A percentile compares a stretch with the other conserved stretches of the same genome.
phyloP scores from a whole-genome alignment of 2,113 vertebrate genomes.

The Centropus unirufus region DNA sequence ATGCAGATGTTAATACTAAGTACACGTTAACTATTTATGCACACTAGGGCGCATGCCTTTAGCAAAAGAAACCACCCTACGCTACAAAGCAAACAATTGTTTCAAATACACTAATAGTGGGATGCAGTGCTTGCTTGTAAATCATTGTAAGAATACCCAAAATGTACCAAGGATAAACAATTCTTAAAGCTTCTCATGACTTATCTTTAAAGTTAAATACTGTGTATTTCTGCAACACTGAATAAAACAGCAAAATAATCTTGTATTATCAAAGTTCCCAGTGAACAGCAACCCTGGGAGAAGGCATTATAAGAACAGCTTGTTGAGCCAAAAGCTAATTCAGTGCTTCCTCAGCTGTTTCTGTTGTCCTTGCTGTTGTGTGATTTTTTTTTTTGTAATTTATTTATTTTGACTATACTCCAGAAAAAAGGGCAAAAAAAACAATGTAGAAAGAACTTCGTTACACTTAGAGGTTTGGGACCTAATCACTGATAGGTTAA shows the following conservation, averaged over 20 bases:
- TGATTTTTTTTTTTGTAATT: neutral
- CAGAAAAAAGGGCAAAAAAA: too few species aligned
- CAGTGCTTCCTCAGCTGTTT: neutral
- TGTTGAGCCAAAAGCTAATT: conserved; percentile 1
- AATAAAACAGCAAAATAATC: neutral
- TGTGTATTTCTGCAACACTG: neutral
- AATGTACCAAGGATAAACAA: neutral
- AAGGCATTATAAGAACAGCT: neutral
- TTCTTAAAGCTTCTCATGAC: neutral
- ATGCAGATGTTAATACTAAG: neutral
- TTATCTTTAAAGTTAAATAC: neutral
- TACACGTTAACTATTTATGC: neutral
- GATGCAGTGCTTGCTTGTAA: neutral
- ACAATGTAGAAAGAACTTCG: neutral
- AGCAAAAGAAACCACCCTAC: neutral
- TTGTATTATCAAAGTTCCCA: neutral
- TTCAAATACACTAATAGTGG: neutral
- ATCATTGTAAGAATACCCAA: neutral
- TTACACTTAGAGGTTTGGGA: neutral
- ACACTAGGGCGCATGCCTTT: rapidly evolving
- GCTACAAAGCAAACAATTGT: neutral
- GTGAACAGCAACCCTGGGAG: neutral
- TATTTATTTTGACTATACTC: neutral
- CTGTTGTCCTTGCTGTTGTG: neutral
- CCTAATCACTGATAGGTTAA: neutral